Base-by-base conservation (phyloP, 2,888 invertebrate species). In the Phyllotreta striolata region DNA sequence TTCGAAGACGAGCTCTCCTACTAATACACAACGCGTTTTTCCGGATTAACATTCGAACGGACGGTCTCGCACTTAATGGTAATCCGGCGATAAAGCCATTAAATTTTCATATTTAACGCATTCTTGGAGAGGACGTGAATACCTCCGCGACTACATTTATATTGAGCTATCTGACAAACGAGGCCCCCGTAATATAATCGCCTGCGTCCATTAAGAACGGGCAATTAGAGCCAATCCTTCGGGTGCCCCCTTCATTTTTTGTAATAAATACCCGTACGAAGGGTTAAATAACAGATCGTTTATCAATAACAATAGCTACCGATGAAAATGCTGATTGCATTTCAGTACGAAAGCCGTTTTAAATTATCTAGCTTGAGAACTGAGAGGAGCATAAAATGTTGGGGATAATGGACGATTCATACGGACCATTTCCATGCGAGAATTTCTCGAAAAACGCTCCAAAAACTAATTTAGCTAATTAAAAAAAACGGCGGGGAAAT, bases 71-170 rank as follows among this genome's bases (percentile, higher is more conserved):
- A 24, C 24, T 24, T 55, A 55, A 55, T 55, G 55, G 41, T 55
- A 55, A 55, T 55, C 55, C 35, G 24, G 41, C 43, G 55, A 55
- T 55, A 55, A 55, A 55, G 55, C 34, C 55, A 55, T 55, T 55
- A 55, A 55, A 55, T 55, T 55, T 55, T 55, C 55, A 55, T 55
- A 55, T 55, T 55, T 43, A 55, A 55, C 55, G 55, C 55, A 55
- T 55, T 55, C 55, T 43, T 41, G 24, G 24, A 24, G 24, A 24
- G 34, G 6, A 24, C 35, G 10, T 24, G 13, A 41, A 41, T 41
- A 24, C 24, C 8, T n/a, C 43, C 7, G 8, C 55, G 35, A 13
- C 41, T 40, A n/a, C 55, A 40, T 34, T 54, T 13, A 13, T 55
- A 52, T 40, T 10, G 37, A 55, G 12, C 35, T 55, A 55, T 55